Base-by-base conservation (phyloP, 2,888 invertebrate genomes). In the Byasa hedistus region DNA sequence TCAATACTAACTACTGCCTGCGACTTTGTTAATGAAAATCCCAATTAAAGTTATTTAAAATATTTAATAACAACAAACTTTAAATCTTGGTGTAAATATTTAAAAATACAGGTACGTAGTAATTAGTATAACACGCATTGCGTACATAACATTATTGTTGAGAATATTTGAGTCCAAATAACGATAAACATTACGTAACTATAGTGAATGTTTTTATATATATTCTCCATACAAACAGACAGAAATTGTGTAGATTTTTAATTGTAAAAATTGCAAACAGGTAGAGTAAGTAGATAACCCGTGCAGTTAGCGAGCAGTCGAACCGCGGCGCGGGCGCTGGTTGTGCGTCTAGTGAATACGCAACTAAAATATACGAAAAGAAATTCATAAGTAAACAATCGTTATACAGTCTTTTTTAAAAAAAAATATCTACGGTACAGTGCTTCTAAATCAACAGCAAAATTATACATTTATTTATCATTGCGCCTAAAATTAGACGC, bases 261-360 rank as follows among this genome's bases (percentile, higher is more conserved):
- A n/a, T 51, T 51, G 1, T 22, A 58, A 61, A 32, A 57, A 44
- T 36, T 27, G 23, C 48, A 56, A 60, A 64, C 61, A 60, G 57
- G 67, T 68, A 64, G 27, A 24, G 57, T 57, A 59, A 57, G 56
- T 52, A 24, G 56, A 63, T 55, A 59, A 51, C 27, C 17, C 48
- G 24, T 27, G 51, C 48, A 22, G 56, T 48, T 48, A 39, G 17
- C 58, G 21, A 61, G 51, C 66, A 67, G 66, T 67, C 17, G 32
- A 15, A 48, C 17, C 64, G 67, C 57, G 64, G 44, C 67, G 67
- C 64, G 67, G 54, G 57, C 64, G 64, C 64, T 23, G 64, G 36
- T 22, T 61, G 67, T 64, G 64, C 64, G 64, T 56, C n/a, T 56
- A 60, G 22, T 27, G 52, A 1, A 39, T n/a, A 23, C 57, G 22